Base-by-base conservation (phyloP, 2,113 vertebrate genomes). In the Cephalopterus ornatus region DNA sequence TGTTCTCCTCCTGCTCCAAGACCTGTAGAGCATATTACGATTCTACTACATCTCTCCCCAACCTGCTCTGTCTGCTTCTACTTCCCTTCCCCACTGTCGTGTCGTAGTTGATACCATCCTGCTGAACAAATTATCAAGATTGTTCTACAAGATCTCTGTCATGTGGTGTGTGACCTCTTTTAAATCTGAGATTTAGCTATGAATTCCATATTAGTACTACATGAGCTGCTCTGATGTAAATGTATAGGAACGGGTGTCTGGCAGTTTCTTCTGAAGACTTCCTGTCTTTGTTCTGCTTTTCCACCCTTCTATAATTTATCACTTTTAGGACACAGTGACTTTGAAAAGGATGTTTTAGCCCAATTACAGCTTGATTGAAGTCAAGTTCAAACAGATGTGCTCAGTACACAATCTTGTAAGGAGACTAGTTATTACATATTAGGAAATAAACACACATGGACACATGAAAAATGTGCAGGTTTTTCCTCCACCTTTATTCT, bases 71-170 rank as follows among this genome's bases (percentile, higher is more conserved):
- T 24, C 62, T 61, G 41, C 83, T 94, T 85, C 58, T 85, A 39
- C 77, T 72, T 95, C 78, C 86, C 75, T 75, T 83, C 61, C 86
- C 58, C 52, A 75, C 55, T 80, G 73, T 23, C 93, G 70, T 7
- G 75, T 94, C 87, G 58, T 91, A 80, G 82, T 59, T 96, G 95
- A 81, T 96, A 92, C 37, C 66, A 94, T 96, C 78, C 93, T 95
- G 92, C 89, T 97, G 96, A 98, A 98, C 97, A 97, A 97, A 96
- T 97, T 96, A 96, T 92, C 95, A 95, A 70, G 70, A 96, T 92
- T 97, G 92, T 93, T 97, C 95, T 96, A 97, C 80, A 97, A 97
- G 95, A 86, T 97, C 96, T 88, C 83, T 92, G 91, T 85, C 92
- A 73, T 82, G 89, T 95, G 93, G 85, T 92, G 17, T 76, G 78